A percentile compares a stretch with the other conserved stretches of the same genome.
Evolutionary conservation across 2,113 vertebrate species (phyloP).

Genomic region (Noturus placidus): DNA sequence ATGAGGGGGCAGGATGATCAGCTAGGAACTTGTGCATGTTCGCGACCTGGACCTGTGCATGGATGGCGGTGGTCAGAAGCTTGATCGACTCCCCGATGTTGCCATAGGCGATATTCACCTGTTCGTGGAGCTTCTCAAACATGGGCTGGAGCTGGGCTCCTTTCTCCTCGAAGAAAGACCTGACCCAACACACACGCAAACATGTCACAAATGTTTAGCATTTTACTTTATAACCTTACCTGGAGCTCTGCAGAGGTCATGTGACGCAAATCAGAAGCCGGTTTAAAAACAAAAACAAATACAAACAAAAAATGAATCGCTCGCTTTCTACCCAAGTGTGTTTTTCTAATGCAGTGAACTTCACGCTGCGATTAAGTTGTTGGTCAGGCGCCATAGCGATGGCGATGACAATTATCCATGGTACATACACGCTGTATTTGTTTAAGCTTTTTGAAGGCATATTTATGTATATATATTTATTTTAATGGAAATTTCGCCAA

Average conservation of each 20-base stretch:
- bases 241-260: neutral
- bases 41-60: slow-evolving; percentile 56
- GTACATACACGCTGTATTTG: too few relatives aligned
- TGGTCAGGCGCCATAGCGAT: neutral
- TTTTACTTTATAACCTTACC: neutral
- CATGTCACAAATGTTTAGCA: neutral
- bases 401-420: neutral
- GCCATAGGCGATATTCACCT: slow-evolving; percentile 62
- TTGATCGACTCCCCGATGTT: slow-evolving; percentile 61
- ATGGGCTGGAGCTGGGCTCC: slow-evolving; percentile 61
- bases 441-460: too few relatives aligned
- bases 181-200: slow-evolving; percentile 15
- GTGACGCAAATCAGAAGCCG: neutral
- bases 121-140: slow-evolving; percentile 64
- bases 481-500: too few relatives aligned
- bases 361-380: neutral
- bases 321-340: neutral
- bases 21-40: slow-evolving; percentile 60
- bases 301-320: too few relatives aligned
- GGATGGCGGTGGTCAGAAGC: slow-evolving; percentile 58
- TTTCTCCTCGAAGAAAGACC: slow-evolving; percentile 62
- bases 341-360: neutral
- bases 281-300: neutral
- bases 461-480: too few relatives aligned
- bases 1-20: slow-evolving; percentile 56